Conservation (phyloP, 2,888 invertebrate species). For the Agrotis ipsilon region DNA sequence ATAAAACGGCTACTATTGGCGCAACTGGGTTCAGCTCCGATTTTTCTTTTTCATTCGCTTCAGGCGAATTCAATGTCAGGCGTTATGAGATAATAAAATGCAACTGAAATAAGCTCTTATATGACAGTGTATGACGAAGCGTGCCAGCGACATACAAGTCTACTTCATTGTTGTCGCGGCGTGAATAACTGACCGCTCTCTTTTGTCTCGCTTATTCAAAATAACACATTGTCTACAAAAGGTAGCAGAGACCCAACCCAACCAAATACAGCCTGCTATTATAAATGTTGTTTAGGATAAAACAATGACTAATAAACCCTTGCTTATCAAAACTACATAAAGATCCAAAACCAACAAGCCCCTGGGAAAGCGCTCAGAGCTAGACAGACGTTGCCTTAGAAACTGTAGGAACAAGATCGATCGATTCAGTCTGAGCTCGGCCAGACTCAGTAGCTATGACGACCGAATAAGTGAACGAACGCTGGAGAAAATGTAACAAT, state of each 20-base stretch:
- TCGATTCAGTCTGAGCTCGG: slow-evolving; percentile 65
- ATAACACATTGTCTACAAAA: slow-evolving; percentile 74
- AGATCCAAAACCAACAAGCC: slow-evolving; percentile 13
- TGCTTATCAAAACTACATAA: slow-evolving; percentile 5
- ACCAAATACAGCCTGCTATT: slow-evolving; percentile 58
- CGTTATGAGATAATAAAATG: slow-evolving; percentile 21
- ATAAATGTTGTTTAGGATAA: slow-evolving; percentile 39
- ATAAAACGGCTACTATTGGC: slow-evolving; percentile 13
- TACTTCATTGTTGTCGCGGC: slow-evolving; percentile 72
- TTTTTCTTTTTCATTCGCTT: slow-evolving; percentile 5
- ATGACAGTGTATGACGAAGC: slow-evolving; percentile 62
- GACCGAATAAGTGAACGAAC: slow-evolving; percentile 61
- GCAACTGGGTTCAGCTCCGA: slow-evolving; percentile 21
- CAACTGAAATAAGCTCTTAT: slow-evolving; percentile 42
- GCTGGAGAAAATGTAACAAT: slow-evolving; percentile 68
- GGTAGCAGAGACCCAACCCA: slow-evolving; percentile 63
- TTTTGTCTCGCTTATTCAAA: slow-evolving; percentile 77
- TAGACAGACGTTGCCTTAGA: slow-evolving; percentile 58
- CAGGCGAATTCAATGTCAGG: slow-evolving; percentile 28
- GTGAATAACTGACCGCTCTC: slow-evolving; percentile 74
- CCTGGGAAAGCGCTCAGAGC: slow-evolving; percentile 41
- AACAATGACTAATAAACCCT: slow-evolving; percentile 43
- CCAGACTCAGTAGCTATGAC: slow-evolving; percentile 56
- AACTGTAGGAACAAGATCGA: slow-evolving; percentile 65
- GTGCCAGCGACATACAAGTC: slow-evolving; percentile 62